Evolutionary conservation across 2,797 vertebrate species (phyloP).

Genomic region (Acipenser transmontanus): DNA sequence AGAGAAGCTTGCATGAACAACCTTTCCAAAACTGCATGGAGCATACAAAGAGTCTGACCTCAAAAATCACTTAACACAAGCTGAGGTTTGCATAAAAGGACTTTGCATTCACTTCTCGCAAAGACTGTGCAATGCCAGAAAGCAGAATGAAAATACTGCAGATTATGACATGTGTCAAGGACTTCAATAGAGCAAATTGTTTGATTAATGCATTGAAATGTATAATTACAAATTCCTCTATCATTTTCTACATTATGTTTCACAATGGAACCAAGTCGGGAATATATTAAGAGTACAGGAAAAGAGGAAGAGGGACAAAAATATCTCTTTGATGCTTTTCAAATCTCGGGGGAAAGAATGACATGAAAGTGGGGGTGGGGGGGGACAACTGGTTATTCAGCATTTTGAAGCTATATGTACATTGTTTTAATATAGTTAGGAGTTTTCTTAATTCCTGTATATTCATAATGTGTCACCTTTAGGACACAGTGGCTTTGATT

Average conservation of each 20-base stretch:
- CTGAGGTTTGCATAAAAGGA: not conserved
- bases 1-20: too few relatives aligned
- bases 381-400: too few relatives aligned
- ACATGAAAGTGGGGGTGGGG: too few relatives aligned
- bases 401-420: too few relatives aligned
- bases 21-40: too few relatives aligned
- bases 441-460: not conserved
- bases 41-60: not conserved
- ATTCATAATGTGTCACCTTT: conserved; percentile 22
- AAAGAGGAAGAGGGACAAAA: too few relatives aligned
- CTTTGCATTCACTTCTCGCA: not conserved
- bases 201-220: conserved; percentile 29
- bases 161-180: conserved; percentile 23
- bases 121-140: not conserved
- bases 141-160: conserved; percentile 8
- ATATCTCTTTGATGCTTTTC: too few relatives aligned
- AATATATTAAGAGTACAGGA: conserved; percentile 12
- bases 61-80: not conserved
- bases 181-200: conserved; percentile 27
- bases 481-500: conserved; percentile 13
- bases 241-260: conserved; percentile 12
- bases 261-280: conserved; percentile 5
- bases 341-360: too few relatives aligned
- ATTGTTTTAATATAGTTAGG: too few relatives aligned
- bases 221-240: conserved; percentile 27